Evolutionary conservation across 2,888 invertebrate species (phyloP), one percentile per base, ranked within the genome.

Genomic region (Stictocephala bisonia): DNA sequence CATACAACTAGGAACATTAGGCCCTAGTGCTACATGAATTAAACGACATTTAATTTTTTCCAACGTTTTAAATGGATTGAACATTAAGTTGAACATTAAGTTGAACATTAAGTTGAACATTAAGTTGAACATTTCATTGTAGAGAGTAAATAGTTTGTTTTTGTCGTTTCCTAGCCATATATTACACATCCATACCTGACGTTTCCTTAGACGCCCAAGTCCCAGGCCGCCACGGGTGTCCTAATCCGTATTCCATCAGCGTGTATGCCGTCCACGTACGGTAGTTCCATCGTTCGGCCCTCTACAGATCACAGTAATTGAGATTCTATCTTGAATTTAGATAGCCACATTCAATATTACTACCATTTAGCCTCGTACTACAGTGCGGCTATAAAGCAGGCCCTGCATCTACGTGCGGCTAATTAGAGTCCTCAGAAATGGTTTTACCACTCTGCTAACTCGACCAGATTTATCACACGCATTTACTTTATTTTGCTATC

Each of bases 291-390:
- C n/a, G n/a, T n/a, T 20, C 35, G 60, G 44, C 22, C 60, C 40
- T 20, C 26, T 40, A 9, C 60, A 40, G 35, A 35, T 60, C 60
- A 60, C 24, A 40, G 56, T 56, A 69, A 56, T 56, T 31, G 56
- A 71, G 70, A 71, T 71, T 29, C 58, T 26, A 71, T 71, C 70
- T 71, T 56, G 58, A 44, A 71, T 71, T 71, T 56, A 71, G 58
- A 71, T 71, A 44, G 22, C 40, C 64, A 22, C 70, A 53, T 70
- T 71, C 56, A 53, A 44, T 35, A 44, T 41, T 58, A 44, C 44
- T 18, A 20, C 41, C 64, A 35, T 31, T 31, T 9, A 35, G 26
- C 7, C 44, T 40, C n/a, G 18, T 24, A 64, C 22, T 9, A 40
- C 7, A 44, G 15, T 44, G 44, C 35, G 44, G 64, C 9, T n/a